Evolutionary conservation across 2,888 invertebrate species (phyloP).

Genomic region (Diachrysia chrysitis): DNA sequence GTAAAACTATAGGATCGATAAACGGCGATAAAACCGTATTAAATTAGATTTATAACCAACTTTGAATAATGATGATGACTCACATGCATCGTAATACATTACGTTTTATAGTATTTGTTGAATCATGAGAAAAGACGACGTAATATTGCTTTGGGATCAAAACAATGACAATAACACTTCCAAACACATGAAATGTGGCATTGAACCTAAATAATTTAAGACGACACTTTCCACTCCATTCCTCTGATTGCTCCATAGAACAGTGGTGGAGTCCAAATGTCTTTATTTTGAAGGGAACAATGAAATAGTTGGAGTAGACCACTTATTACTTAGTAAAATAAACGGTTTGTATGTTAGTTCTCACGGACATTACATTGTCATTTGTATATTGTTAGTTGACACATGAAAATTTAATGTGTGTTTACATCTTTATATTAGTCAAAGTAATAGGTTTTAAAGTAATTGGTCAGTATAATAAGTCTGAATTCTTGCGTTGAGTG

Average conservation of each 20-base stretch:
- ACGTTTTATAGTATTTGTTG: neutral
- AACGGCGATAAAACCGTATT: too few species aligned
- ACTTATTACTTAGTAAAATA: slow-evolving; percentile 13
- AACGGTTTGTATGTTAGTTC: slow-evolving; percentile 23
- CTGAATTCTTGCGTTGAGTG: too few species aligned
- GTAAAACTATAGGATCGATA: too few species aligned
- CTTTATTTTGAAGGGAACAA: slow-evolving; percentile 14
- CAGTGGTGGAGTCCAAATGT: neutral
- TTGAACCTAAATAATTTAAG: neutral
- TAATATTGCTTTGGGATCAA: neutral
- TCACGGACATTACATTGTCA: slow-evolving; percentile 14
- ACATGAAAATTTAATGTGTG: neutral
- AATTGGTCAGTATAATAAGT: too few species aligned
- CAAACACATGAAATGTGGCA: neutral
- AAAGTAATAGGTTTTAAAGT: neutral
- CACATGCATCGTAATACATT: too few species aligned
- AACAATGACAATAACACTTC: neutral
- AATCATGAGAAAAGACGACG: neutral
- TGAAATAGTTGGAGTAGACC: slow-evolving; percentile 1
- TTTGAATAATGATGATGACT: too few species aligned
- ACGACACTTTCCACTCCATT: slow-evolving; percentile 6
- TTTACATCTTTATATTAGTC: neutral
- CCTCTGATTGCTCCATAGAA: neutral
- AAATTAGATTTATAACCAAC: too few species aligned
- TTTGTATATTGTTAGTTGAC: too few species aligned